A percentile compares a stretch with the other conserved stretches of the same genome.
These are phyloP conservation scores for Physeter macrocephalus DNA, from an alignment of 2,113 vertebrate species.

Conservation along the genomic window DNA sequence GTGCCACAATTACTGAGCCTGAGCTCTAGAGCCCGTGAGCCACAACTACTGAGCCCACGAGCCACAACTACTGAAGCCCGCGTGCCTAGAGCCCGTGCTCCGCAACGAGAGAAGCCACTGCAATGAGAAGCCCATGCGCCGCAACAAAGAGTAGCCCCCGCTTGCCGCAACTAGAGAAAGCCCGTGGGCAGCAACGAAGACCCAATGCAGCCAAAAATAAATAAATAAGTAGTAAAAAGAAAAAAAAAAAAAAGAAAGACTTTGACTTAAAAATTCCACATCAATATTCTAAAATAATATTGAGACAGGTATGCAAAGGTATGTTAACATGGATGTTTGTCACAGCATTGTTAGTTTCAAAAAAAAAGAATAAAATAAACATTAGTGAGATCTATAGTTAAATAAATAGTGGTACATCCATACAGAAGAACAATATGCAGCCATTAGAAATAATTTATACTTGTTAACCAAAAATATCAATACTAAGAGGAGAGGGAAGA, in stretches of 20 bases:
- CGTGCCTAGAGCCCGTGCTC: no score
- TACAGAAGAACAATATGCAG: neutral
- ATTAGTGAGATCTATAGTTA: neutral
- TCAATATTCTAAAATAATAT: neutral
- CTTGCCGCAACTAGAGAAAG: no score
- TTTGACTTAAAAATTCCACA: neutral
- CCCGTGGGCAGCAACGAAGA: no score
- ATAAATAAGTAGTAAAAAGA: no score
- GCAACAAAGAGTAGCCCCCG: no score
- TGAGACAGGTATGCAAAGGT: neutral
- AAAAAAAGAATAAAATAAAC: neutral
- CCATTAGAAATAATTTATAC: constrained; percentile 7
- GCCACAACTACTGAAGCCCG: no score
- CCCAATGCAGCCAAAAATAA: no score
- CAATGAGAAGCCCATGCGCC: no score
- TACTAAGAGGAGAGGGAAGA: neutral
- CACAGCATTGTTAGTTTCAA: neutral
- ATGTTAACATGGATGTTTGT: neutral
- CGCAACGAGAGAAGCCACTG: no score
- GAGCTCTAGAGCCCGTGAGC: no score
- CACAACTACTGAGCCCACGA: no score
- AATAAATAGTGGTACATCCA: neutral
- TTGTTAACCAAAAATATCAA: neutral
- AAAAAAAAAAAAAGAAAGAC: neutral
- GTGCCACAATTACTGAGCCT: no score